These are phyloP conservation scores for Plebejus melissa DNA, from an alignment of 2,888 invertebrate genomes.

Conservation along the genomic window DNA sequence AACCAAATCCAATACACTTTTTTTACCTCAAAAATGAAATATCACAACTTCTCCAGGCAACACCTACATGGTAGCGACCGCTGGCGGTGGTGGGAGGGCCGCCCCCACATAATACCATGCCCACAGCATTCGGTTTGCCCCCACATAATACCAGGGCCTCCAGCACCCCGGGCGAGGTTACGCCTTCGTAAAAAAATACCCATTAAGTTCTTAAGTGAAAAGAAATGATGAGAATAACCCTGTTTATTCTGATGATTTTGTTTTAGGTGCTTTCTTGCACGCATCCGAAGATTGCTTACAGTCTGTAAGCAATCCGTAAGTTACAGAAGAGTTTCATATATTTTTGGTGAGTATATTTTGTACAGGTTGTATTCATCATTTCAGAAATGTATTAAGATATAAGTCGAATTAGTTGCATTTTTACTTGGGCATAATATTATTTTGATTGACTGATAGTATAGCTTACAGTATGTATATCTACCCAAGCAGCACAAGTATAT, in stretches of 20 bases:
- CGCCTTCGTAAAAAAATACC: conserved; percentile 38
- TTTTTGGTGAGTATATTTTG: too few relatives aligned
- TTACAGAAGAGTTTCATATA: neutral
- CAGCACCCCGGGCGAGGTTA: conserved; percentile 43
- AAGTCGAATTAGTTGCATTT: too few relatives aligned
- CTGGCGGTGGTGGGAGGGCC: conserved; percentile 44
- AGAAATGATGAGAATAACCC: conserved; percentile 1
- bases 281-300: neutral
- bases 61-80: conserved; percentile 40
- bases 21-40: conserved; percentile 2
- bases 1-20: neutral
- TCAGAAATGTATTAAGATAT: too few relatives aligned
- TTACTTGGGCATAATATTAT: too few relatives aligned
- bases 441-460: too few relatives aligned
- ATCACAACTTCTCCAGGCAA: conserved; percentile 1
- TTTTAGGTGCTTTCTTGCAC: neutral
- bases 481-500: too few relatives aligned
- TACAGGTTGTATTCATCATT: too few relatives aligned
- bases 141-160: conserved; percentile 43
- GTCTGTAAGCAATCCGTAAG: neutral
- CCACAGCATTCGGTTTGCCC: conserved; percentile 42
- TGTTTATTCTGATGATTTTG: conserved; percentile 17
- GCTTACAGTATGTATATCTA: too few relatives aligned
- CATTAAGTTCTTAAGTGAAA: conserved; percentile 23
- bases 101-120: conserved; percentile 45